phyloP scores from a whole-genome alignment of 2,888 invertebrate genomes.

The Caenorhabditis sinica region DNA sequence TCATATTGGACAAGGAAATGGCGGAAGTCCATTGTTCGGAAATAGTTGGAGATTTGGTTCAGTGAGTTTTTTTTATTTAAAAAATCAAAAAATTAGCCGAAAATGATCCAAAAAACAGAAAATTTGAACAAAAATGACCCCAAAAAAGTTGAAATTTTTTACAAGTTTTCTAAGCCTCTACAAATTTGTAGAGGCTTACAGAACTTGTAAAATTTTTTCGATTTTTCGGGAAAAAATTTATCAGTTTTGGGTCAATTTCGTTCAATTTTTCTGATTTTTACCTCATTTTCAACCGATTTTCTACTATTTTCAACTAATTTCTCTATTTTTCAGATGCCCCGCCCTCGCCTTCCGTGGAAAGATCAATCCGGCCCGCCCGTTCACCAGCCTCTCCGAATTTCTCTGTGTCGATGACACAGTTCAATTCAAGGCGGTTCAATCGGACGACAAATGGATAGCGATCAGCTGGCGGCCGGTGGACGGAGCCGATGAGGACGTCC shows the following conservation, averaged over 20 bases:
- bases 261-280: neutral
- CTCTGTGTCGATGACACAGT: no score
- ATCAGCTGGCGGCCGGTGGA: no score
- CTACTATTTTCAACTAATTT: neutral
- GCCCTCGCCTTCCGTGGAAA: neutral
- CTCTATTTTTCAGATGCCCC: neutral
- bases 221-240: neutral
- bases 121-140: no score
- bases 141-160: no score
- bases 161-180: neutral
- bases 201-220: neutral
- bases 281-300: neutral
- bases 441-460: no score
- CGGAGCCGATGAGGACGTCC: no score
- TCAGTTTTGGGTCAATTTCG: neutral
- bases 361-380: neutral
- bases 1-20: no score
- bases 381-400: no score
- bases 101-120: no score
- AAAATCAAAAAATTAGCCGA: no score
- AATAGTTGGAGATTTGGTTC: neutral
- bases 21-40: no score
- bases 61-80: neutral
- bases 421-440: no score
- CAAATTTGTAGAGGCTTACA: conserved; percentile 1